Evolutionary conservation across 1,140 invertebrate genomes (phyloP), one percentile per base, ranked within the genome.

Genomic region (Eueides isabella): DNA sequence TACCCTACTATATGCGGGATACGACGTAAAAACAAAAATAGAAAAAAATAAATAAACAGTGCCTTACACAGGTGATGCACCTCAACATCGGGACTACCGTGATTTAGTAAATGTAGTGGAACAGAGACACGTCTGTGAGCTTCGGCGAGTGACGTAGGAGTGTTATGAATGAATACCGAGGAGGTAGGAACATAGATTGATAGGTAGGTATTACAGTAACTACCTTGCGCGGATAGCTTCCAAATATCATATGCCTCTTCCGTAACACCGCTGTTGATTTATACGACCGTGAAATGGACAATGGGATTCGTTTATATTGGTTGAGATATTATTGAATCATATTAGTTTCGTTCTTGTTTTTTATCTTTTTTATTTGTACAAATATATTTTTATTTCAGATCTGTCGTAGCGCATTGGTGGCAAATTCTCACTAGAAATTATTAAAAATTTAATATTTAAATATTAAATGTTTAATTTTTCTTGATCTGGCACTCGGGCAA

Each of bases 41-140:
- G 16, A 16, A 2, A 38, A 38, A 38, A 38, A 38, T 14, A 38
- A 38, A 38, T 26, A 9, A 66, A 61, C 31, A 31, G 38, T 48
- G 69, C 74, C 89, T 87, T 82, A 92, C 90, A 76, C 88, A 86
- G 73, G 86, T 82, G 74, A 92, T 80, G 61, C 88, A 88, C 26
- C 83, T 78, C 48, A 92, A 75, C 89, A 92, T 92, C 66, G 44
- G 79, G 38, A 55, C 12, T 55, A 19, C 48, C 48, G 48, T 55
- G 48, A 23, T 12, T 23, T 55, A 55, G 19, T 23, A 55, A 55
- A 23, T 55, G 12, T 55, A 55, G 19, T 26, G 48, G n/a, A 55
- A 55, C 48, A 19, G n/a, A 44, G 19, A 62, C 38, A 55, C 44
- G 72, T 70, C 73, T 75, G 71, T 44, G 64, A 70, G n/a, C 71